Base-by-base conservation (phyloP, 2,113 vertebrate species). In the Tamias sibiricus region DNA sequence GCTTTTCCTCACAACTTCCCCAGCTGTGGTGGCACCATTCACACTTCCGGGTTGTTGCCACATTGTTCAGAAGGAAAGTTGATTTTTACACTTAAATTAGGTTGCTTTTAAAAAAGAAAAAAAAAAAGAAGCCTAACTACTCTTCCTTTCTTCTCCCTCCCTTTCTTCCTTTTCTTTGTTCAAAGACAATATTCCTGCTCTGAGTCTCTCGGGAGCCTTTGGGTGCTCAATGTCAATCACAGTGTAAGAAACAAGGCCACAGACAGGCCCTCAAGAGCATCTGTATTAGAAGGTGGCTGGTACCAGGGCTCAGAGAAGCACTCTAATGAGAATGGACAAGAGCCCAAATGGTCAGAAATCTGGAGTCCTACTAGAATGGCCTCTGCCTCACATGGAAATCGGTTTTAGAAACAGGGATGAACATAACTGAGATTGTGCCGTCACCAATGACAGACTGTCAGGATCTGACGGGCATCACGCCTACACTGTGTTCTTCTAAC, bases 71-170 rank as follows among this genome's bases (percentile, higher is more conserved):
- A 88, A 82, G 64, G 64, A 81, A 90, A 94, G 92, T 35, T 91
- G 97, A 97, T 97, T 98, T 97, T 97, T 87, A 94, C 97, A 96
- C 94, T 91, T 90, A 98, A 97, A 96, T 98, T 96, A 95, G 89
- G 83, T 96, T 97, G 87, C 93, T 97, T 86, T 0, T 71, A 86
- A 91, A 94, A 90, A 66, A 32, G 80, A 57, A 1, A 16, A 71
- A 19, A 37, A 71, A 57, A 8, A 8, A 4, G 40, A 10, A n/a
- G n/a, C n/a, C 77, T 6, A 81, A 20, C 47, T 68, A 9, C 52
- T 42, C 42, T 88, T 35, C 17, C 47, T 47, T n/a, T 20, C 4
- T 35, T 37, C 6, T 26, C 6, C 8, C 6, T 26, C 6, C 8
- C 24, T 44, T 13, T 24, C 2, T 5, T 12, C 1, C 2, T 2